These are phyloP conservation scores for Pelusios castaneus DNA, from an alignment of 2,113 vertebrate genomes.

Conservation along the genomic window DNA sequence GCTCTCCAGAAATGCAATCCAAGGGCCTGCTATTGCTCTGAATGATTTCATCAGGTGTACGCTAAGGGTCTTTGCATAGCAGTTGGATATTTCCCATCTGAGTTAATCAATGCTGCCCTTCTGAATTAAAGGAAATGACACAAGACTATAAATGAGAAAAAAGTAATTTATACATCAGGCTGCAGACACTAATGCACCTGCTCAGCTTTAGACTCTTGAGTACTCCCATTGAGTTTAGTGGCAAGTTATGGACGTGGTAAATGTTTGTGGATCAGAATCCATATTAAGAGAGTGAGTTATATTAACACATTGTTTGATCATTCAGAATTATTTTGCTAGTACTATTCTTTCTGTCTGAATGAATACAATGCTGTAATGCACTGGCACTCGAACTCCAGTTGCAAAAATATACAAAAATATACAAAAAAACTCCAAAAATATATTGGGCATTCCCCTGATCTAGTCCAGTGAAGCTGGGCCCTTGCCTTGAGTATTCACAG, in stretches of 20 bases:
- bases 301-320: neutral
- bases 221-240: neutral
- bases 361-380: neutral
- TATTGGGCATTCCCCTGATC: neutral
- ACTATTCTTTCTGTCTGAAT: neutral
- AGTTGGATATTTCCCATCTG: neutral
- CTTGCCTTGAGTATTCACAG: neutral
- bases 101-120: neutral
- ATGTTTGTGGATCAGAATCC: neutral
- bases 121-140: neutral
- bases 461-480: fast-evolving
- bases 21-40: neutral
- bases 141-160: neutral
- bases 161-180: neutral
- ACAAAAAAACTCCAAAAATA: neutral
- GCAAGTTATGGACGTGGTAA: neutral
- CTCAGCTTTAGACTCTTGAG: neutral
- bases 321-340: neutral
- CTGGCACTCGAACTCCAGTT: neutral
- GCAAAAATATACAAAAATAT: too few relatives aligned
- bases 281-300: neutral
- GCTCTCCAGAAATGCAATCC: neutral
- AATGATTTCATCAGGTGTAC: neutral
- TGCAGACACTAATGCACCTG: neutral
- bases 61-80: constrained; percentile 11